Evolutionary conservation across 1,140 invertebrate species (phyloP).

Genomic region (Nebria ingens): DNA sequence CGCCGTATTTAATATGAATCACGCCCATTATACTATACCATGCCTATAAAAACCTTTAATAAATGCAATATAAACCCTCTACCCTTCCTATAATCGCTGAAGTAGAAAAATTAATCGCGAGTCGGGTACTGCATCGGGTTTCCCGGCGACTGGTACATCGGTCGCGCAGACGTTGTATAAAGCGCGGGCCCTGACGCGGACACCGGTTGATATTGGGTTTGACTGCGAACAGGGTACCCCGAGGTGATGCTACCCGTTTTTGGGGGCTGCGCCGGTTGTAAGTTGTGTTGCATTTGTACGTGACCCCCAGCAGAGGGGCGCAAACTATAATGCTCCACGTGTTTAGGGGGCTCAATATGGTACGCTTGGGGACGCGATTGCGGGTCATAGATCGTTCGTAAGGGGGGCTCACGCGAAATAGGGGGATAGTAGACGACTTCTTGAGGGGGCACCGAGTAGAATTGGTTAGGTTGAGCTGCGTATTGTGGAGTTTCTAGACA

Average conservation of each 20-base stretch:
- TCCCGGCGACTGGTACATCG: constrained; percentile 27
- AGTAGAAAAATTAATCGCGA: constrained; percentile 24
- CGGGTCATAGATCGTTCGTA: constrained; percentile 26
- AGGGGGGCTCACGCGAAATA: constrained; percentile 22
- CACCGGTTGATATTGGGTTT: constrained; percentile 28
- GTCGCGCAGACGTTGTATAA: constrained; percentile 30
- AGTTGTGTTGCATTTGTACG: constrained; percentile 28
- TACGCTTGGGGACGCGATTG: constrained; percentile 23
- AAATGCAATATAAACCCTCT: too few species aligned
- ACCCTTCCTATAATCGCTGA: too few species aligned
- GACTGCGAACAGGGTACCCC: constrained; percentile 31
- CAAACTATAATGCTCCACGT: constrained; percentile 24
- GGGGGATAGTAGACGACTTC: constrained; percentile 29
- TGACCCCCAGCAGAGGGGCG: constrained; percentile 21
- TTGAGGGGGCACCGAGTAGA: constrained; percentile 27
- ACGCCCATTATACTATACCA: too few species aligned
- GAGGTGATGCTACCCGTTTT: constrained; percentile 31
- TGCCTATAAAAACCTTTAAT: too few species aligned
- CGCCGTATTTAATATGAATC: too few species aligned
- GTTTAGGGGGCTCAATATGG: constrained; percentile 30
- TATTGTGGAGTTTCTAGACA: constrained; percentile 32
- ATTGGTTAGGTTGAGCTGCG: constrained; percentile 23
- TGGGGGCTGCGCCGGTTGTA: constrained; percentile 25
- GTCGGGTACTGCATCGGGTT: constrained; percentile 26
- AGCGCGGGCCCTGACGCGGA: constrained; percentile 25